Conservation (phyloP, 2,113 vertebrate species). For the Planiliza haematocheilus region DNA sequence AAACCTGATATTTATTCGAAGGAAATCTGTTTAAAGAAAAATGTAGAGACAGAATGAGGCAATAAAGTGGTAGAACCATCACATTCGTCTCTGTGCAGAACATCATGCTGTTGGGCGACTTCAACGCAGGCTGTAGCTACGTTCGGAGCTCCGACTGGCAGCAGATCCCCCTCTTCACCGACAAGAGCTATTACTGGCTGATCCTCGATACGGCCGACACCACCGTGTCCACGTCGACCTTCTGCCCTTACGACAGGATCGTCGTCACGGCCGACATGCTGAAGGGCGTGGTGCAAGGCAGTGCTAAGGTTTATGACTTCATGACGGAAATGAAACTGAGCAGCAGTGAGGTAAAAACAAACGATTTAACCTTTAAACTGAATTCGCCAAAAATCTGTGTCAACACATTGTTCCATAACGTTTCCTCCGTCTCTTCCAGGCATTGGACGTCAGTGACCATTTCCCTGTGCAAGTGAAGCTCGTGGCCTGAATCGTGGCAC, state of each 20-base stretch:
- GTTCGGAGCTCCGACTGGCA: slow-evolving; percentile 82
- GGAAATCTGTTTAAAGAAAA: no score
- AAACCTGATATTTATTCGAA: no score
- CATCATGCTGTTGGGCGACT: slow-evolving; percentile 92
- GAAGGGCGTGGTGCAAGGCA: slow-evolving; percentile 79
- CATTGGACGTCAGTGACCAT: slow-evolving; percentile 91
- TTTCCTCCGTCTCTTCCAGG: slow-evolving; percentile 75
- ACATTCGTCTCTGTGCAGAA: slow-evolving; percentile 79
- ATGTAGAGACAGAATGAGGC: no score
- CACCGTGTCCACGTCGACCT: slow-evolving; percentile 84
- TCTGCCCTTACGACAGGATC: slow-evolving; percentile 93
- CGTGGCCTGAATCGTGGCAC: not conserved
- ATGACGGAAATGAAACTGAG: slow-evolving; percentile 82
- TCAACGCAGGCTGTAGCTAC: slow-evolving; percentile 90
- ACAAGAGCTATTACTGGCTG: slow-evolving; percentile 90
- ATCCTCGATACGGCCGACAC: slow-evolving; percentile 86
- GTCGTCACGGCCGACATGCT: slow-evolving; percentile 85
- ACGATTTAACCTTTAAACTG: not conserved
- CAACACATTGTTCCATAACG: not conserved
- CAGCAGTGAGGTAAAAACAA: slow-evolving; percentile 81
- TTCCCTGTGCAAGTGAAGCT: slow-evolving; percentile 92
- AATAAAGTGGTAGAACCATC: no score
- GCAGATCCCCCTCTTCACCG: slow-evolving; percentile 87
- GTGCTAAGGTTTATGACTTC: slow-evolving; percentile 85
- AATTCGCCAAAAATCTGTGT: not conserved